phyloP scores from a whole-genome alignment of 2,888 invertebrate genomes.

The Heteromurus nitidus region DNA sequence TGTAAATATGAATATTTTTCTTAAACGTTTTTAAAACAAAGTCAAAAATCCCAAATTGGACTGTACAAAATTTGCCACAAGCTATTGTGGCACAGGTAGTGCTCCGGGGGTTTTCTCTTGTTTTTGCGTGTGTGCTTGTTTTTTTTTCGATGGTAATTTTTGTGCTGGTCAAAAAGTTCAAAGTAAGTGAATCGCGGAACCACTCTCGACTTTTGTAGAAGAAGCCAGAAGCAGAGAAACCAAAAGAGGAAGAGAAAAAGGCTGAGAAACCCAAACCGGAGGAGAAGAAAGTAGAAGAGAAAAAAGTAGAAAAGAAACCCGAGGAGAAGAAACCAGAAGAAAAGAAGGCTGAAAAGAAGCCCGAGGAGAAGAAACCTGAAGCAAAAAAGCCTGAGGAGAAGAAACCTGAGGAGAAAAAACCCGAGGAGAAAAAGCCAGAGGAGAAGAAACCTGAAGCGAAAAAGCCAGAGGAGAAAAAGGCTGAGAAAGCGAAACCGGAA shows the following conservation, averaged over 20 bases:
- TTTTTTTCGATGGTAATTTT: too few species aligned
- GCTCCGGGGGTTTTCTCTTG: too few species aligned
- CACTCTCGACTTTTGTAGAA: too few species aligned
- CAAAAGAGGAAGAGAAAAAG: slow-evolving; percentile 43
- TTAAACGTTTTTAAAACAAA: too few species aligned
- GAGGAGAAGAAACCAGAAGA: slow-evolving; percentile 28
- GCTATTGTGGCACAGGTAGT: too few species aligned
- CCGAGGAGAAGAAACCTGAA: slow-evolving; percentile 74
- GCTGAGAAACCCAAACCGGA: slow-evolving; percentile 11
- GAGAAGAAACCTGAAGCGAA: slow-evolving; percentile 66
- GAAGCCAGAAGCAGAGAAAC: slow-evolving; percentile 41
- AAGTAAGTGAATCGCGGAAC: too few species aligned
- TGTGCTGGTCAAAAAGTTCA: too few species aligned
- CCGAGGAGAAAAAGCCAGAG: slow-evolving; percentile 58
- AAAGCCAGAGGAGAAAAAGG: slow-evolving; percentile 66
- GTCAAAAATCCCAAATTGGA: too few species aligned
- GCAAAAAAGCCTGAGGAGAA: slow-evolving; percentile 77
- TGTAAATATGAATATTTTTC: too few species aligned
- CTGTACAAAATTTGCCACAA: too few species aligned
- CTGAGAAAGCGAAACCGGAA: slow-evolving; percentile 74
- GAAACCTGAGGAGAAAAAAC: slow-evolving; percentile 74
- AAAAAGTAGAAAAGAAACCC: slow-evolving; percentile 74
- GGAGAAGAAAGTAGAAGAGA: slow-evolving; percentile 39
- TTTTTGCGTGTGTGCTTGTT: too few species aligned
- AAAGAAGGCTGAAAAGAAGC: slow-evolving; percentile 69